Conservation (phyloP, 2,888 invertebrate species). For the Priapulus caudatus region DNA sequence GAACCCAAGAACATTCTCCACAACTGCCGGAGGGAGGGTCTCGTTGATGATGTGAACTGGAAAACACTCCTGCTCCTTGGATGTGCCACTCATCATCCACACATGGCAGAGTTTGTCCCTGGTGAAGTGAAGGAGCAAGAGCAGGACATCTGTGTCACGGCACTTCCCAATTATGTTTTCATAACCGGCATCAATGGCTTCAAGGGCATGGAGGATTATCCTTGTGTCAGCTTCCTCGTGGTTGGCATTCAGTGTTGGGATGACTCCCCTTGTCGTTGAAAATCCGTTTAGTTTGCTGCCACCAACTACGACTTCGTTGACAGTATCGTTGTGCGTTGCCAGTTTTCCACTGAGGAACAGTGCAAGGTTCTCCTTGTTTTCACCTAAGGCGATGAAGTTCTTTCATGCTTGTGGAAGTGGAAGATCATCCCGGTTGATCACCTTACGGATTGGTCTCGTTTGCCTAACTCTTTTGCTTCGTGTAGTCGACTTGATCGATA, state of each 20-base stretch:
- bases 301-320: too few species aligned
- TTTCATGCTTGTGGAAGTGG: conserved; percentile 15
- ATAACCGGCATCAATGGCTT: conserved; percentile 10
- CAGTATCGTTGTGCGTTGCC: too few species aligned
- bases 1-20: too few species aligned
- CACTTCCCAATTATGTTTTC: too few species aligned
- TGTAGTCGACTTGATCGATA: conserved; percentile 14
- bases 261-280: conserved; percentile 9
- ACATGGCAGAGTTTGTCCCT: background rate
- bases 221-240: too few species aligned
- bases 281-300: too few species aligned
- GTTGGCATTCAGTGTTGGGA: conserved; percentile 5
- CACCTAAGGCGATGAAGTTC: conserved; percentile 13
- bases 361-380: conserved; percentile 15
- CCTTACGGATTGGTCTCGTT: too few species aligned
- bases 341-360: too few species aligned
- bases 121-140: conserved; percentile 11
- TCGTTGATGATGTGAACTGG: conserved; percentile 10
- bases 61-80: too few species aligned
- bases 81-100: conserved; percentile 14
- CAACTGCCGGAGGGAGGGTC: conserved; percentile 8
- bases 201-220: conserved; percentile 12
- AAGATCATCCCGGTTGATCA: conserved; percentile 7
- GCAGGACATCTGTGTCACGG: too few species aligned
- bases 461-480: conserved; percentile 11